Conservation (phyloP, 2,113 vertebrate genomes). For the Odocoileus virginianus region DNA sequence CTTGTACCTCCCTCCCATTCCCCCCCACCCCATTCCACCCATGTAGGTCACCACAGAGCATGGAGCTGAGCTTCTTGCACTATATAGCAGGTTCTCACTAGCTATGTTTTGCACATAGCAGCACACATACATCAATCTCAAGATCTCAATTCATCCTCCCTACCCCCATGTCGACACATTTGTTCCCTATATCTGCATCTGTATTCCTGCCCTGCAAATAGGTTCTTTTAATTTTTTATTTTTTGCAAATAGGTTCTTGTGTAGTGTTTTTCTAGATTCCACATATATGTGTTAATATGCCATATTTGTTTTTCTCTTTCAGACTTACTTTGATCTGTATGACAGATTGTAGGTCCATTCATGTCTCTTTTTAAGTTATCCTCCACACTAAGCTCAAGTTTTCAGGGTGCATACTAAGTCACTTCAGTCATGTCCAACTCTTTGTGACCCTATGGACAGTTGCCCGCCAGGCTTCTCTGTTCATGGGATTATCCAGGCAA, state of each 20-base stretch:
- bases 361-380: not conserved
- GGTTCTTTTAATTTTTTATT: not conserved
- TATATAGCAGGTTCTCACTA: not conserved
- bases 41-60: not conserved
- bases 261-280: not conserved
- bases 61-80: not conserved
- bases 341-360: not conserved
- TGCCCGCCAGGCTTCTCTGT: not conserved
- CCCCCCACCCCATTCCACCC: not conserved
- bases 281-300: not conserved
- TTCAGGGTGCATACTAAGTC: not conserved
- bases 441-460: fast-evolving
- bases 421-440: not conserved
- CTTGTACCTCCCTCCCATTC: not conserved
- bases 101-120: not conserved
- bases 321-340: not conserved
- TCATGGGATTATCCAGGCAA: not conserved
- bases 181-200: not conserved
- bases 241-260: not conserved
- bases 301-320: not conserved
- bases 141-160: not conserved
- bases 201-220: not conserved
- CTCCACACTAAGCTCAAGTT: not conserved
- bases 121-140: not conserved
- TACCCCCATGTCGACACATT: not conserved